phyloP scores from a whole-genome alignment of 2,113 vertebrate species.

The Albula goreensis region DNA sequence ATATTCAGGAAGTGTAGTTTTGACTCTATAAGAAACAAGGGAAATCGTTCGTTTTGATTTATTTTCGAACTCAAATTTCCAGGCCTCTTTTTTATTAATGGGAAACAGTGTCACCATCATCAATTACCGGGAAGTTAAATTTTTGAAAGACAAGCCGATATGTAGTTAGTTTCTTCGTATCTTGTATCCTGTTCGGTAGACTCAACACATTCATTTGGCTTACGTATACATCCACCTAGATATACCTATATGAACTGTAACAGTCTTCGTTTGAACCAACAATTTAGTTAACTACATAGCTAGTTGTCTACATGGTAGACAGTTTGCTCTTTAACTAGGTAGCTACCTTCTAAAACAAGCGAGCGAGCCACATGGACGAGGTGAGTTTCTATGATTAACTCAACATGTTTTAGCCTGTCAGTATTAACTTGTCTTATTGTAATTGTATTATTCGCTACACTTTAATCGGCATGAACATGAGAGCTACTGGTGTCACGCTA shows the following conservation, averaged over 20 bases:
- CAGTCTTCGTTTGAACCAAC: background rate
- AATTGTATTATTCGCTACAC: too few relatives aligned
- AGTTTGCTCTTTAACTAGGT: background rate
- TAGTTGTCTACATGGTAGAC: too few relatives aligned
- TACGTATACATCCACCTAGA: background rate
- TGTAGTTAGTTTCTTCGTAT: background rate
- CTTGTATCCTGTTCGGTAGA: background rate
- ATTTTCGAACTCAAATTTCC: background rate
- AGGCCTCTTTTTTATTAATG: background rate
- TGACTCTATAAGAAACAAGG: background rate
- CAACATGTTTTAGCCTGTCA: too few relatives aligned
- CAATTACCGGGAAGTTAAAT: background rate
- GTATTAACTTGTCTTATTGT: too few relatives aligned
- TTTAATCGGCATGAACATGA: too few relatives aligned
- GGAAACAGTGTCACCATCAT: background rate
- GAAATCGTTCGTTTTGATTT: background rate
- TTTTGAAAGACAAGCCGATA: background rate
- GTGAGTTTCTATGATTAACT: background rate
- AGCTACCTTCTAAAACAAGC: background rate
- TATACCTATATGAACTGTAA: background rate
- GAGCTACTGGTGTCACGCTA: too few relatives aligned
- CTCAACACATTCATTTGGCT: background rate
- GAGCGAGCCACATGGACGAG: background rate
- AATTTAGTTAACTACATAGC: background rate
- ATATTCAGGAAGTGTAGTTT: background rate